A percentile compares a stretch with the other conserved stretches of the same genome.
phyloP scores from a whole-genome alignment of 1,140 invertebrate species.

The Spodoptera frugiperda region DNA sequence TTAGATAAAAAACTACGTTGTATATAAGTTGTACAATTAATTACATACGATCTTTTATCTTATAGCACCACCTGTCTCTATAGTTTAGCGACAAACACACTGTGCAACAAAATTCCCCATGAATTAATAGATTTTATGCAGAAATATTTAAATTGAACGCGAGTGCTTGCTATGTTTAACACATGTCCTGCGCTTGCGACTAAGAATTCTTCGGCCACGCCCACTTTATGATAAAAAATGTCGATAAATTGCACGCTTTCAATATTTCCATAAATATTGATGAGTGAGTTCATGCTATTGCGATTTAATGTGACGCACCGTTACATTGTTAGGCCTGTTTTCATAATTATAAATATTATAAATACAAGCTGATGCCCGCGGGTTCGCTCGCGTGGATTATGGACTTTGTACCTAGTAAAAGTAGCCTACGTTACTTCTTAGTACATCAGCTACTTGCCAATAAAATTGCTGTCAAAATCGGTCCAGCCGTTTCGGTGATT shows the following conservation, averaged over 20 bases:
- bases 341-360: no score
- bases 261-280: constrained; percentile 20
- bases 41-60: background rate
- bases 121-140: constrained; percentile 49
- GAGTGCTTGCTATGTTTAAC: constrained; percentile 2
- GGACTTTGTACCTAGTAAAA: no score
- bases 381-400: no score
- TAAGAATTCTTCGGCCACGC: constrained; percentile 17
- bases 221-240: constrained; percentile 29
- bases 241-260: constrained; percentile 17
- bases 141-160: constrained; percentile 52
- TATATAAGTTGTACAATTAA: constrained; percentile 1
- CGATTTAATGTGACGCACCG: constrained; percentile 3
- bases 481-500: no score
- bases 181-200: constrained; percentile 16
- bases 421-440: no score
- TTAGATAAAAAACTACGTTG: no score
- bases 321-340: background rate
- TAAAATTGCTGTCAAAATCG: no score
- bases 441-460: no score
- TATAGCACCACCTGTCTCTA: constrained; percentile 4
- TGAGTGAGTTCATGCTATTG: background rate
- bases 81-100: background rate
- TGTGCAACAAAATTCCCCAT: constrained; percentile 14
- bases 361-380: no score